A percentile compares a stretch with the other conserved stretches of the same genome.
Evolutionary conservation across 2,888 invertebrate species (phyloP).

Genomic region (Apotomis capreana): DNA sequence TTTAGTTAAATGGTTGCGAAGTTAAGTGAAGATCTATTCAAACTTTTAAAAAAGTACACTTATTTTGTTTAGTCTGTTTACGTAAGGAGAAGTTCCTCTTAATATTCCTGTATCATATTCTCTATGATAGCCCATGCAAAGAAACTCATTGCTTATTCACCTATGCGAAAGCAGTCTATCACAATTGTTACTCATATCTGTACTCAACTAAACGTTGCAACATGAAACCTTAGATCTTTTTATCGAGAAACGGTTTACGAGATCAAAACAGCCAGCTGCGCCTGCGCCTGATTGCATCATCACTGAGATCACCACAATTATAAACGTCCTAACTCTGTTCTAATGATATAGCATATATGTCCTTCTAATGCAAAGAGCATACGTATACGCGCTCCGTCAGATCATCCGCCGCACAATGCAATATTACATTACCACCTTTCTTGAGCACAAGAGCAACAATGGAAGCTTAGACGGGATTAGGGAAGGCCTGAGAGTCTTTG

Average conservation of each 20-base stretch:
- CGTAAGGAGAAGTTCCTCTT: no score
- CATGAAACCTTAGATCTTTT: conserved; percentile 30
- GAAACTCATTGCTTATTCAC: no score
- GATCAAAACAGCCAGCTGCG: conserved; percentile 41
- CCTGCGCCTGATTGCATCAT: conserved; percentile 38
- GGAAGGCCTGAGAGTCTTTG: conserved; percentile 69
- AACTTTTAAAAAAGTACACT: no score
- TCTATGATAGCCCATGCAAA: no score
- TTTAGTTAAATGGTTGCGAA: no score
- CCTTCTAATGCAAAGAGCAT: not conserved
- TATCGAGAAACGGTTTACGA: conserved; percentile 31
- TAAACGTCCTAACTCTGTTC: not conserved
- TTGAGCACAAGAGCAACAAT: conserved; percentile 23
- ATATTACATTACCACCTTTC: conserved; percentile 71
- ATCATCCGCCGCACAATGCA: conserved; percentile 71
- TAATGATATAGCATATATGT: not conserved
- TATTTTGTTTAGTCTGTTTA: no score
- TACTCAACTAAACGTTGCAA: conserved; percentile 18
- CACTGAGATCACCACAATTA: not conserved
- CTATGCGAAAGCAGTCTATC: not conserved
- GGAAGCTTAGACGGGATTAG: conserved; percentile 66
- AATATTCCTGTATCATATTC: no score
- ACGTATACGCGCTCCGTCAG: conserved; percentile 23
- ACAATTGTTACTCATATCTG: conserved; percentile 17
- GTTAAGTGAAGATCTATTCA: no score